Evolutionary conservation across 2,888 invertebrate genomes (phyloP), one percentile per base, ranked within the genome.

Genomic region (Drosophila pseudotakahashii): DNA sequence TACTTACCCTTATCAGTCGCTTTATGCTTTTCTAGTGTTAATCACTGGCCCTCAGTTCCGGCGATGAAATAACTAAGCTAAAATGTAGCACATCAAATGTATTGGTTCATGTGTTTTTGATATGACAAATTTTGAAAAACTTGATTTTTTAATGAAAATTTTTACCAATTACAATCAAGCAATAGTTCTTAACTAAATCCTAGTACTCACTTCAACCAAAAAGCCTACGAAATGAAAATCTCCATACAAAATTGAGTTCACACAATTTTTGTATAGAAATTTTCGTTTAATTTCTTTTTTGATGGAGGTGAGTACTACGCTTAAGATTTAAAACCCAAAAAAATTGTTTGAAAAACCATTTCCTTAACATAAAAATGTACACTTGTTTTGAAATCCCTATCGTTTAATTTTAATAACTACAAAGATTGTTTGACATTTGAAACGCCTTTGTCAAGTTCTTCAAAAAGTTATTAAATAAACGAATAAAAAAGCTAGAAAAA

Each of bases 11-110:
- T 41, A 53, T 66, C 52, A 11, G 16, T 7, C 13, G 44, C 14
- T 10, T 30, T 14, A 37, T 30, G 19, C 36, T 62, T 37, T 42
- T 26, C 6, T 41, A 14, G 9, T 3, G 14, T 7, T 41, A 58
- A 47, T 58, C 39, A n/a, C 16, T 26, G 26, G 16, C 1, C 26
- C 44, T 19, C 13, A 2, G 32, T 9, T 26, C 14, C 13, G 14
- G 7, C n/a, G 26, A 5, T 26, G 10, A 7, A 37, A 9, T 3
- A 14, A 10, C 5, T 7, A 37, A 32, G 37, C 10, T 13, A 44
- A 45, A 62, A 26, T 26, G 42, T 13, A 47, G 13, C 16, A 42
- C 48, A 32, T n/a, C 1, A 45, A 23, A 34, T 62, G 36, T 7
- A 10, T 39, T 19, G 32, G 14, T 58, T 61, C 32, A 2, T 10